Base-by-base conservation (phyloP, 2,888 invertebrate genomes). In the Gortyna flavago region DNA sequence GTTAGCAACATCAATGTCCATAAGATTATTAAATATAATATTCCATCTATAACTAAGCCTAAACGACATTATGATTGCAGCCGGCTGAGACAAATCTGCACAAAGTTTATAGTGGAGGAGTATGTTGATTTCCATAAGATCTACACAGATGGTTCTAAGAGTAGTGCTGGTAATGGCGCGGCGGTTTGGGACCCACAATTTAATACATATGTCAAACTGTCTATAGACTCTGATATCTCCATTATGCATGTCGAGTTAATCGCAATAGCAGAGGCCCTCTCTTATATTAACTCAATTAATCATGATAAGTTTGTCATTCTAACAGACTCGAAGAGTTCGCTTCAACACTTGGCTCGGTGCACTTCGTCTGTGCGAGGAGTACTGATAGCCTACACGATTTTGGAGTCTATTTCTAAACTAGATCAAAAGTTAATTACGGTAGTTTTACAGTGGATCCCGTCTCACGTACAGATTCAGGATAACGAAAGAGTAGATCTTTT, bases 341-440 rank as follows among this genome's bases (percentile, higher is more conserved):
- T 69, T 38, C 68, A 69, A 69, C 57, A 57, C 38, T 69, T 41
- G 29, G 57, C 29, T 70, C 41, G 69, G 38, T 70, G 41, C 57
- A 57, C 38, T 13, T 70, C 69, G 11, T 29, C 41, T 0, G 9
- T 57, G 7, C 29, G 70, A 70, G 29, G 41, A 70, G 29, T 59
- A 29, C 59, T 29, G 59, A 29, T 29, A 59, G 16, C 59, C n/a
- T n/a, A n/a, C 57, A n/a, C 1, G 38, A 69, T 69, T 57, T 57
- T 69, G 38, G 57, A 69, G 21, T 41, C 13, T 59, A 16, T 69
- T 18, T 54, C 54, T 2, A 29, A 59, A 8, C 8, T 59, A 29
- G 18, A 16, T 29, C 59, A 59, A 59, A 59, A 7, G 16, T 59
- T n/a, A 29, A 29, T 59, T 7, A 29, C n/a, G n/a, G 2, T 59